Evolutionary conservation across 1,140 invertebrate species (phyloP), one percentile per base, ranked within the genome.

Genomic region (Euwallacea similis): DNA sequence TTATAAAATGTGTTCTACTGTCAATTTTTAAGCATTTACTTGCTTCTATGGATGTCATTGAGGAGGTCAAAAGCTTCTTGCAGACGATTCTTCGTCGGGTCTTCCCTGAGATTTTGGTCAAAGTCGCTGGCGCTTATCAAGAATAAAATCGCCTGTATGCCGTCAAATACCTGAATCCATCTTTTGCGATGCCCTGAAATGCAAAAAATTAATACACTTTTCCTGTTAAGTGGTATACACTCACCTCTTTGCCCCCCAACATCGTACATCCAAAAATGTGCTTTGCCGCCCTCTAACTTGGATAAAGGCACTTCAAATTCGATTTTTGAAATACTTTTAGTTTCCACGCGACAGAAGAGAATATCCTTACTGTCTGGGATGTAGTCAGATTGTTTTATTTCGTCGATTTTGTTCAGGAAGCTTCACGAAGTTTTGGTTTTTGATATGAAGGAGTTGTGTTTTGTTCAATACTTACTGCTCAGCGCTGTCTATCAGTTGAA

Each of bases 241-340:
- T 13, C 91, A 9, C 92, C 92, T 70, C 90, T 82, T 81, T 95
- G 93, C 0, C 93, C 93, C 0, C 91, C 91, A 0, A 92, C 90
- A 75, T 92, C 91, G 74, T 88, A 91, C 90, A 92, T 90, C 84
- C 88, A 90, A 79, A 92, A 91, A 16, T 86, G 83, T 73, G 90
- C 88, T 13, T 81, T 79, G 2, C 88, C 88, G 2, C 89, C 88
- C 82, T 88, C 87, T 59, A 85, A 84, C 78, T 86, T 87, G 7
- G 89, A 88, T 9, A 91, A 83, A 79, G 88, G 86, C 42, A 91
- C 86, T 76, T 86, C 84, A 76, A 92, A 92, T 68, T 90, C 87
- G 62, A 91, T 89, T 81, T 90, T 89, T 73, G 90, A 88, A 74
- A 92, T 91, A 43, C 87, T 86, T 2, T 86, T 88, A 0, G 90